Evolutionary conservation across 1,140 invertebrate species (phyloP).

Genomic region (Heliconius eleuchia): DNA sequence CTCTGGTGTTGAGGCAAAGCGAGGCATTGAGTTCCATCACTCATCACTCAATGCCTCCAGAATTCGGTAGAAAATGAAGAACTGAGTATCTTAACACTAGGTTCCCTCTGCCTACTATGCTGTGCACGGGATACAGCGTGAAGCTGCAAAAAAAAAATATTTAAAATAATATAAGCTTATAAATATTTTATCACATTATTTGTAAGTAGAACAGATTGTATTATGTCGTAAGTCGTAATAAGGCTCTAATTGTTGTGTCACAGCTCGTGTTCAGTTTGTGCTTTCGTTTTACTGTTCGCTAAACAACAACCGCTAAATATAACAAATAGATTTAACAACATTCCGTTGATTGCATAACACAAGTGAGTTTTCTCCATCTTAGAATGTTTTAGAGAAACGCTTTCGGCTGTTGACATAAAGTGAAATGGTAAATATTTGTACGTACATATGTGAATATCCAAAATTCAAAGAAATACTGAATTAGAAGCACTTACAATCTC

Average conservation of each 20-base stretch:
- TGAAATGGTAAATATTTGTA: not conserved
- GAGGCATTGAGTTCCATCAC: no score
- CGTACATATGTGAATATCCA: not conserved
- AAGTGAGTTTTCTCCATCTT: not conserved
- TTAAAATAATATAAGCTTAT: not conserved
- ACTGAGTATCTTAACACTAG: no score
- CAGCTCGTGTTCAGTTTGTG: constrained; percentile 42
- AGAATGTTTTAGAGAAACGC: not conserved
- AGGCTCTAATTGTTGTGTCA: constrained; percentile 58
- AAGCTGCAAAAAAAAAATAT: no score
- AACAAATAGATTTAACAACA: constrained; percentile 36
- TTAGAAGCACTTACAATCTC: no score
- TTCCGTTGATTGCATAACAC: constrained; percentile 42
- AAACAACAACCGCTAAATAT: constrained; percentile 37
- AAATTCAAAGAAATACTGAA: no score
- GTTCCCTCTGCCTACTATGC: no score
- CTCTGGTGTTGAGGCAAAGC: no score
- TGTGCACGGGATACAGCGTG: no score
- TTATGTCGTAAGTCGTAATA: constrained; percentile 25
- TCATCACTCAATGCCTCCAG: no score
- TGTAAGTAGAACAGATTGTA: constrained; percentile 11
- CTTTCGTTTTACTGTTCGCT: constrained; percentile 51
- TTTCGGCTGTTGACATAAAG: not conserved
- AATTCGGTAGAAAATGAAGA: no score
- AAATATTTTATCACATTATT: not conserved